phyloP scores from a whole-genome alignment of 2,113 vertebrate genomes.

The Kryptolebias marmoratus region DNA sequence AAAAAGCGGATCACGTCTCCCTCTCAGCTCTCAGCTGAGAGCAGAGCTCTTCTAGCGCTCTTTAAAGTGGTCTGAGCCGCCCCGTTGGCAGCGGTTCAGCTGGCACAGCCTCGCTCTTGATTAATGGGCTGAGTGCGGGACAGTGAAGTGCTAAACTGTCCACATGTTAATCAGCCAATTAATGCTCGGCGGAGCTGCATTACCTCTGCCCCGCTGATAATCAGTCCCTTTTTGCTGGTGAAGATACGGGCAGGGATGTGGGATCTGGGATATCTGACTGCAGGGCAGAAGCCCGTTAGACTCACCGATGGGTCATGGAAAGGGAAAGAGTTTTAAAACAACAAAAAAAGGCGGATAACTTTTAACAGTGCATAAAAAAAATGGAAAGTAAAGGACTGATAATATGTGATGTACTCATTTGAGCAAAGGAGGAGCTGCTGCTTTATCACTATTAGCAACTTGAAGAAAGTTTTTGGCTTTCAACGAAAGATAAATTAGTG shows the following conservation, averaged over 20 bases:
- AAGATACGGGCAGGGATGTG: conserved; percentile 38
- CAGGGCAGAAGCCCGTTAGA: conserved; percentile 2
- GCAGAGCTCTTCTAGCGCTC: conserved; percentile 42
- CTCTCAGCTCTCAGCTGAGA: conserved; percentile 40
- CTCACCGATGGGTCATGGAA: neutral
- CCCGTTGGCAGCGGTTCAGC: conserved; percentile 73
- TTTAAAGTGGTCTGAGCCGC: conserved; percentile 52
- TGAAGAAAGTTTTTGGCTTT: conserved; percentile 14
- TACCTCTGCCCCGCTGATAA: conserved; percentile 65
- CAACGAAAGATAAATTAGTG: conserved; percentile 54
- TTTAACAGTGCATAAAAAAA: neutral
- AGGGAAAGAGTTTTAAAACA: neutral
- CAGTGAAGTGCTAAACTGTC: conserved; percentile 78
- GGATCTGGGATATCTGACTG: conserved; percentile 37
- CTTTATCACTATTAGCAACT: conserved; percentile 44
- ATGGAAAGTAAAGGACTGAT: conserved; percentile 24
- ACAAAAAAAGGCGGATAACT: neutral
- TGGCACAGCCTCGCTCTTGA: conserved; percentile 67
- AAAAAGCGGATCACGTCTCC: conserved; percentile 49
- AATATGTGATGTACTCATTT: conserved; percentile 18
- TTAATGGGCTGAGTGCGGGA: conserved; percentile 72
- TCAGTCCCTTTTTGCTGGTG: conserved; percentile 52
- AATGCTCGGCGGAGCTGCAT: conserved; percentile 65
- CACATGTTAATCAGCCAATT: conserved; percentile 82
- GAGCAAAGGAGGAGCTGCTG: conserved; percentile 36